Base-by-base conservation (phyloP, 2,797 vertebrate species). In the Dendrocincla tyrannina region DNA sequence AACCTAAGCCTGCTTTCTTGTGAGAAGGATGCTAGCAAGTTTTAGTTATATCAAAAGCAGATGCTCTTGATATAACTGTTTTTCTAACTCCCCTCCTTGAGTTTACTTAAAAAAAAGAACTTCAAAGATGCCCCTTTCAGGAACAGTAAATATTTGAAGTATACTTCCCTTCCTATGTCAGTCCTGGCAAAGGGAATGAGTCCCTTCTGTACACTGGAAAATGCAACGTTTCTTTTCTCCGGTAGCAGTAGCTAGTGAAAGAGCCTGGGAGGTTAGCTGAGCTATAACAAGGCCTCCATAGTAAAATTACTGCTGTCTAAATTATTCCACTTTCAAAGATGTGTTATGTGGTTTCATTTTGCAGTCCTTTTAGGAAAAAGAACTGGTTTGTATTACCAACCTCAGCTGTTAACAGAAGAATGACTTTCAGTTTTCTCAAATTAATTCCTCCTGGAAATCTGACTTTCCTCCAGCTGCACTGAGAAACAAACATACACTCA, bases 361-460 rank as follows among this genome's bases (percentile, higher is more conserved):
- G 72, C 42, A 50, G 41, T 50, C 32, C 30, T 80, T 88, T 91
- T n/a, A 85, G 47, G 83, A 91, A 94, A 91, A 68, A 30, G 10
- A 68, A 69, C 50, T 23, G 18, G n/a, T 88, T 89, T 89, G 17
- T 55, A 81, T 85, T 63, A 74, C 66, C 53, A 76, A 66, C 32
- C 50, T 55, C 13, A 50, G 60, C 24, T 67, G 33, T 84, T 95
- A 94, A 88, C 52, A 85, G 68, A 72, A 68, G 75, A 86, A 84
- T 10, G 17, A 83, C 87, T 42, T 64, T 44, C 64, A 77, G 52
- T 91, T 95, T 95, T 93, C 92, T 89, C 90, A 97, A 76, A 85
- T 59, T 59, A 94, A 93, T 94, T 88, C 86, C 91, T 78, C 64
- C 32, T 83, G 91, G 93, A 97, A 89, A 92, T 49, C 62, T 88